These are phyloP conservation scores for Typhlomys cinereus DNA, from an alignment of 2,113 vertebrate genomes.

Conservation along the genomic window DNA sequence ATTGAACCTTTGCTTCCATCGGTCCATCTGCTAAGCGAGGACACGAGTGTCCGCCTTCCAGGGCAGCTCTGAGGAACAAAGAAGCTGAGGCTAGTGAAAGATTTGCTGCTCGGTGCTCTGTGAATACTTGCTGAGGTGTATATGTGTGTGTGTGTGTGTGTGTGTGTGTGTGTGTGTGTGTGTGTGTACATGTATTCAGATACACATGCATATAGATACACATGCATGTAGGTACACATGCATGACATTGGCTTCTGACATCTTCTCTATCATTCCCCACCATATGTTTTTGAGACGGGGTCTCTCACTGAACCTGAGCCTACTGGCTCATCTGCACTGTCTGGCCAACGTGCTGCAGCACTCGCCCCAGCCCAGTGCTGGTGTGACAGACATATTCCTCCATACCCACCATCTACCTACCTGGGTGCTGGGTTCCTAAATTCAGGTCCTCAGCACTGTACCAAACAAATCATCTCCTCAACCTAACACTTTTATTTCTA, in stretches of 20 bases:
- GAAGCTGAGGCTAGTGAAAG: background rate
- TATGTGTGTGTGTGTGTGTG: background rate
- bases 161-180: background rate
- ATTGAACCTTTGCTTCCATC: background rate
- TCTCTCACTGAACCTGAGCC: background rate
- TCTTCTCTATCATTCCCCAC: too few relatives aligned
- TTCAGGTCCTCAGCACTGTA: background rate
- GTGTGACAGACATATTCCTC: background rate
- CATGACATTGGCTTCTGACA: too few relatives aligned
- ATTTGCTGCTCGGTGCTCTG: background rate
- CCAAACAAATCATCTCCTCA: background rate
- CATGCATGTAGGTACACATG: too few relatives aligned
- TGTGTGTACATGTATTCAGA: too few relatives aligned
- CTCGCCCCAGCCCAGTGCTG: too few relatives aligned
- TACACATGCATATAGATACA: too few relatives aligned
- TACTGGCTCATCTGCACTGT: background rate
- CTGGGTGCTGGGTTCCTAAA: background rate
- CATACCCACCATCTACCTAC: background rate
- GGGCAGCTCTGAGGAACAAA: background rate
- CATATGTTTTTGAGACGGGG: too few relatives aligned
- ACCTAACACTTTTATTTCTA: background rate
- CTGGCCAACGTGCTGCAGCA: background rate
- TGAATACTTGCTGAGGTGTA: background rate
- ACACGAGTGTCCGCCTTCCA: background rate
- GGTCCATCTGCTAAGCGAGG: background rate